A percentile compares a stretch with the other conserved stretches of the same genome.
These are phyloP conservation scores for Drosophila acutilabella DNA, from an alignment of 2,888 invertebrate species.

Conservation along the genomic window DNA sequence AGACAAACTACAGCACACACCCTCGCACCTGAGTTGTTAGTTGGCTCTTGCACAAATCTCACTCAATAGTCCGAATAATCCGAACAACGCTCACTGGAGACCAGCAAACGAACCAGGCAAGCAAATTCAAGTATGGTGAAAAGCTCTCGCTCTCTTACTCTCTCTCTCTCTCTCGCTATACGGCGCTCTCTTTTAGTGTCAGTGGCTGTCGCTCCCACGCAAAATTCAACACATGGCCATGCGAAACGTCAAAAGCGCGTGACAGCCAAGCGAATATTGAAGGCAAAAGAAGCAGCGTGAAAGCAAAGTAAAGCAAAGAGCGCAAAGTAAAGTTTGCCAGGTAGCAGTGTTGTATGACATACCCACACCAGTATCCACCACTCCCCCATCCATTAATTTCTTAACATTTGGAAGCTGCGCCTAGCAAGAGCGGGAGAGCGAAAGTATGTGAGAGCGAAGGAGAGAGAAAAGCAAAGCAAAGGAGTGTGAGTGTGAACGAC, in stretches of 20 bases:
- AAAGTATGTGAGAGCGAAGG: not conserved
- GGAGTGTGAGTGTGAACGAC: conserved; percentile 66
- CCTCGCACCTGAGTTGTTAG: conserved; percentile 5
- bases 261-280: conserved; percentile 59
- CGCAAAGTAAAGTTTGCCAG: conserved; percentile 63
- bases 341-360: conserved; percentile 40
- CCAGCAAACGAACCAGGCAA: conserved; percentile 60
- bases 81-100: conserved; percentile 33
- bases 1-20: conserved; percentile 1
- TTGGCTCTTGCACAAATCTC: conserved; percentile 41
- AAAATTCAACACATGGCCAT: conserved; percentile 64
- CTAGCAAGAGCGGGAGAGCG: conserved; percentile 3
- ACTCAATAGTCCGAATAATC: conserved; percentile 76
- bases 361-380: not conserved
- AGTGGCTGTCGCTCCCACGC: conserved; percentile 42
- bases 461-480: conserved; percentile 1
- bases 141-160: conserved; percentile 48
- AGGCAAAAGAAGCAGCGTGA: conserved; percentile 38
- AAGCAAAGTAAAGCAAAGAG: conserved; percentile 45
- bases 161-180: conserved; percentile 8
- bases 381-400: not conserved
- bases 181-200: conserved; percentile 7
- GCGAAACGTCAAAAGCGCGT: conserved; percentile 67
- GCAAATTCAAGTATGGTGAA: conserved; percentile 47
- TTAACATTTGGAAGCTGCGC: conserved; percentile 60